Base-by-base conservation (phyloP, 2,888 invertebrate genomes). In the Pristionchus fissidentatus region DNA sequence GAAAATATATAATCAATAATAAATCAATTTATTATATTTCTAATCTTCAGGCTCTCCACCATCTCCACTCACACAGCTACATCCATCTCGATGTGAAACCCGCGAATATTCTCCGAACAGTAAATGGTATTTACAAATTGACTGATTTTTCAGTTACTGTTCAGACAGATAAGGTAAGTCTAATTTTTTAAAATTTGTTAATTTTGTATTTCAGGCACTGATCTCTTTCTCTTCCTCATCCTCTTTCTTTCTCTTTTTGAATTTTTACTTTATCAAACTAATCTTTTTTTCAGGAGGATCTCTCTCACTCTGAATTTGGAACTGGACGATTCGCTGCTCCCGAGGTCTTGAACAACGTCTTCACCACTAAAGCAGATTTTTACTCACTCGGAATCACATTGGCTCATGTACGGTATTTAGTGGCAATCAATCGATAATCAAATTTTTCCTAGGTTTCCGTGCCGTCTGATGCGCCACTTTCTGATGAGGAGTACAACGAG, bases 361-460 rank as follows among this genome's bases (percentile, higher is more conserved):
- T 70, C 43, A 43, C 32, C 70, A 38, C 70, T 26, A 70, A 70
- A 15, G 70, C 70, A 38, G 70, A 70, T 70, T 22, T 70, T 70
- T 70, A 41, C 43, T 70, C 70, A 10, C 70, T 70, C 4, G 70
- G n/a, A 70, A 70, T 70, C 26, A 41, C 70, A 3, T n/a, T n/a
- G n/a, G n/a, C n/a, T n/a, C n/a, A n/a, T n/a, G n/a, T n/a, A n/a
- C n/a, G n/a, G n/a, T n/a, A n/a, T n/a, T n/a, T n/a, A n/a, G n/a
- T n/a, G n/a, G n/a, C n/a, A n/a, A n/a, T n/a, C n/a, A n/a, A n/a
- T n/a, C n/a, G n/a, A n/a, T n/a, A n/a, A n/a, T n/a, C n/a, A n/a
- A n/a, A n/a, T n/a, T n/a, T 70, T 70, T 70, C 41, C 43, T 41
- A 70, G 70, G 41, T 70, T 19, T 41, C 70, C 1, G 38, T 35